These are phyloP conservation scores for Hemiscyllium ocellatum DNA, from an alignment of 2,113 vertebrate genomes.

Conservation along the genomic window DNA sequence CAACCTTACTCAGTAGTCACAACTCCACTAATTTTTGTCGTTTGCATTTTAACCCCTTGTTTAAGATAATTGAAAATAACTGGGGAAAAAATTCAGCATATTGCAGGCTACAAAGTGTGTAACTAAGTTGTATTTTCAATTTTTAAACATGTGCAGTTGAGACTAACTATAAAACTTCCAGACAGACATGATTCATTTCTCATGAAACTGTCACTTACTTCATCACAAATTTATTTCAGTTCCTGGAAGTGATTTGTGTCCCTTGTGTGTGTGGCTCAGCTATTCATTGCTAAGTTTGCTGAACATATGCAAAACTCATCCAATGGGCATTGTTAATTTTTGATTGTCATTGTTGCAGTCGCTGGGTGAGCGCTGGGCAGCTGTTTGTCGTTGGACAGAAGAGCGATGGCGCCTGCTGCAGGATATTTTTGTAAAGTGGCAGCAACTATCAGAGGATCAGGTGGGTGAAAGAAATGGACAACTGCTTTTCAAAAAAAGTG, in stretches of 20 bases:
- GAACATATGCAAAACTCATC: background rate
- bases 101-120: background rate
- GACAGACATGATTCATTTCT: background rate
- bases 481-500: background rate
- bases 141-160: background rate
- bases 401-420: constrained; percentile 79
- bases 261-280: background rate
- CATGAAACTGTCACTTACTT: background rate
- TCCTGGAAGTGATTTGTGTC: background rate
- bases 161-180: too few relatives aligned
- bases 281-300: background rate
- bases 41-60: background rate
- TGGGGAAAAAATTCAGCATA: background rate
- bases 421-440: constrained; percentile 78
- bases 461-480: constrained; percentile 48
- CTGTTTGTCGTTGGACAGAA: constrained; percentile 94
- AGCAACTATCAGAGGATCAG: constrained; percentile 85
- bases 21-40: too few relatives aligned
- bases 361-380: constrained; percentile 92
- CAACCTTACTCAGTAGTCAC: too few relatives aligned
- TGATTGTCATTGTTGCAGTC: constrained; percentile 53
- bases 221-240: background rate
- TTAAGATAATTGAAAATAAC: background rate
- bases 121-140: background rate
- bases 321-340: background rate